These are phyloP conservation scores for Brienomyrus longianalis DNA, from an alignment of 2,113 vertebrate genomes.

Conservation along the genomic window DNA sequence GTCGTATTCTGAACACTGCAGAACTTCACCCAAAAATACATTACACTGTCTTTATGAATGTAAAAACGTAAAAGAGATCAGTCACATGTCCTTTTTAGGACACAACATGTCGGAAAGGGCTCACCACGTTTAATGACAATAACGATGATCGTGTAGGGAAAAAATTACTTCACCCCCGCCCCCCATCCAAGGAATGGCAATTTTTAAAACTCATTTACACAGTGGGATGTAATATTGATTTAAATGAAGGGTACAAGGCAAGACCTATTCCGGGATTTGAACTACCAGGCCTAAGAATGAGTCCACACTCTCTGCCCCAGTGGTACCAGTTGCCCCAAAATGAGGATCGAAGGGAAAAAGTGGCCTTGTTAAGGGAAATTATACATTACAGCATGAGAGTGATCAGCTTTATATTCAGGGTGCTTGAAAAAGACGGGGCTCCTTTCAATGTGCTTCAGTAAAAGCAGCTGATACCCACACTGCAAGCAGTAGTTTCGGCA, in stretches of 20 bases:
- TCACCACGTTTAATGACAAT: background rate
- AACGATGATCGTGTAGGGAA: background rate
- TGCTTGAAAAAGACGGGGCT: background rate
- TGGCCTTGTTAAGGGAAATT: background rate
- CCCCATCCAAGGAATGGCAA: background rate
- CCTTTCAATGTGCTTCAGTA: background rate
- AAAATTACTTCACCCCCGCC: background rate
- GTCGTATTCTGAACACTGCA: background rate
- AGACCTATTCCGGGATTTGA: background rate
- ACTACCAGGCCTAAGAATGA: background rate
- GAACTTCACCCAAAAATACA: background rate
- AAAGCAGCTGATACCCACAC: background rate
- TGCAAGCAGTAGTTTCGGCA: background rate
- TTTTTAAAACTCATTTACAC: background rate
- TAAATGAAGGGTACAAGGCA: background rate
- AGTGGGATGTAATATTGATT: background rate
- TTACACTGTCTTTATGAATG: background rate
- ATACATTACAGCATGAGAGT: background rate
- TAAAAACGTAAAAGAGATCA: background rate
- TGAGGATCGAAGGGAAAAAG: background rate
- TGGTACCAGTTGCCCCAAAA: background rate
- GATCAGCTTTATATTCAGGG: background rate
- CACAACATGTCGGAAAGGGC: background rate
- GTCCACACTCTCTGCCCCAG: background rate
- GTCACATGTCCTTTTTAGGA: background rate